Conservation (phyloP, 1,140 invertebrate genomes). For the Samia ricini region DNA sequence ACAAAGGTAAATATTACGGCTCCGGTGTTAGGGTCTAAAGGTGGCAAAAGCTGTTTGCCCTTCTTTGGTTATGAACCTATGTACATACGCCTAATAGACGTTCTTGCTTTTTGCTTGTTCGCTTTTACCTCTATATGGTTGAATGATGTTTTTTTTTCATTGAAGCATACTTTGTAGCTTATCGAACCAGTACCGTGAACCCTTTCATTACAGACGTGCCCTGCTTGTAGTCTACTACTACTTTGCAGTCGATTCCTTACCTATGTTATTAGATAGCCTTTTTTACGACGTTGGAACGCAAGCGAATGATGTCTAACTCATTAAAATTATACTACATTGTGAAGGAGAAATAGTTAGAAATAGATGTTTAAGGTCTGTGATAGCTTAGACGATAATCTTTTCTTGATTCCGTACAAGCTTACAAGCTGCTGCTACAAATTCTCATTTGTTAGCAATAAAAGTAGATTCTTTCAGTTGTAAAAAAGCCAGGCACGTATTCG, state of each 20-base stretch:
- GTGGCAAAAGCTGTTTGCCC: background rate
- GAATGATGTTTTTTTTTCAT: background rate
- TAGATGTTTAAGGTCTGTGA: background rate
- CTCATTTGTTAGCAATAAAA: no score
- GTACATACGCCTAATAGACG: background rate
- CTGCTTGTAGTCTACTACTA: background rate
- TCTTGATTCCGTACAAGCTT: background rate
- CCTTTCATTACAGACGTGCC: background rate
- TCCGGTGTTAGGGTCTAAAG: no score
- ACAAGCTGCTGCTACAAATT: background rate
- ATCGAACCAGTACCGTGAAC: background rate
- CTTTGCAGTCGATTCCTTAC: background rate
- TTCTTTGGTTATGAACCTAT: background rate
- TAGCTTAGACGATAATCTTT: background rate
- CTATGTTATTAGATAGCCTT: background rate
- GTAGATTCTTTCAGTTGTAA: no score
- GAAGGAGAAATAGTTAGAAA: background rate
- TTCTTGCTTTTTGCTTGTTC: background rate
- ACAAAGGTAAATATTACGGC: no score
- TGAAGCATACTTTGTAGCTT: background rate
- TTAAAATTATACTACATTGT: background rate
- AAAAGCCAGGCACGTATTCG: no score
- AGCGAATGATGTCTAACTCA: background rate
- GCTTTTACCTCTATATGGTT: background rate
- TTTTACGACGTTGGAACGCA: background rate